Evolutionary conservation across 2,113 vertebrate species (phyloP).

Genomic region (Chitala chitala): DNA sequence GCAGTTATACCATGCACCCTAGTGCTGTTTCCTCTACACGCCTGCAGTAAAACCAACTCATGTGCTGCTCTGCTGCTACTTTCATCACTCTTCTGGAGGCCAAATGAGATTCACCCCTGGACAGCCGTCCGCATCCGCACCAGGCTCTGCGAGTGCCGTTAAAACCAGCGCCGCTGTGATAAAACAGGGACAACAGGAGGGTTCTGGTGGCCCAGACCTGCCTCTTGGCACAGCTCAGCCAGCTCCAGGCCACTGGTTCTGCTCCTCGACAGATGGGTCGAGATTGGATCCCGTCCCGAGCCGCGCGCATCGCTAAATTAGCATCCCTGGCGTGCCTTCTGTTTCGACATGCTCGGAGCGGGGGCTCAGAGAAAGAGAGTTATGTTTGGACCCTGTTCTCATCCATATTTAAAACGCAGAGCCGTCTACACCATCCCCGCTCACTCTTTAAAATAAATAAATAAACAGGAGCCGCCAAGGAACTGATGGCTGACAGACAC

Average conservation of each 20-base stretch:
- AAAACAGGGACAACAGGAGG: background rate
- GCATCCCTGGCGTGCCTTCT: background rate
- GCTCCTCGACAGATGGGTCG: slow-evolving; percentile 10
- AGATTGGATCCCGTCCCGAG: slow-evolving; percentile 11
- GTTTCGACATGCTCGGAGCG: slow-evolving; percentile 8
- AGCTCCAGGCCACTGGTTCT: background rate
- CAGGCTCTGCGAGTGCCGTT: no score
- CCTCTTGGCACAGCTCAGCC: background rate
- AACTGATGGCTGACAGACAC: slow-evolving; percentile 26
- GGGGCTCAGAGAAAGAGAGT: slow-evolving; percentile 21
- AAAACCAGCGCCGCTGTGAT: background rate
- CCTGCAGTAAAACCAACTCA: no score
- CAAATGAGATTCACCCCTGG: no score
- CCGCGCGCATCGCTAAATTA: background rate
- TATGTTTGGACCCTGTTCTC: slow-evolving; percentile 24
- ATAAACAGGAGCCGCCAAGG: background rate
- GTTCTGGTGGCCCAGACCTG: background rate
- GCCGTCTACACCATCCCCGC: background rate
- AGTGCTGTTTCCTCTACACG: no score
- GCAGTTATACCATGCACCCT: no score
- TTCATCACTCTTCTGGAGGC: no score
- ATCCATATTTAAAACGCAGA: slow-evolving; percentile 23
- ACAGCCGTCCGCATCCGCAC: no score
- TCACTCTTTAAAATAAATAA: background rate
- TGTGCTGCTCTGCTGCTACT: no score